These are phyloP conservation scores for Limnodromus scolopaceus DNA, from an alignment of 2,797 vertebrate species.

Conservation along the genomic window DNA sequence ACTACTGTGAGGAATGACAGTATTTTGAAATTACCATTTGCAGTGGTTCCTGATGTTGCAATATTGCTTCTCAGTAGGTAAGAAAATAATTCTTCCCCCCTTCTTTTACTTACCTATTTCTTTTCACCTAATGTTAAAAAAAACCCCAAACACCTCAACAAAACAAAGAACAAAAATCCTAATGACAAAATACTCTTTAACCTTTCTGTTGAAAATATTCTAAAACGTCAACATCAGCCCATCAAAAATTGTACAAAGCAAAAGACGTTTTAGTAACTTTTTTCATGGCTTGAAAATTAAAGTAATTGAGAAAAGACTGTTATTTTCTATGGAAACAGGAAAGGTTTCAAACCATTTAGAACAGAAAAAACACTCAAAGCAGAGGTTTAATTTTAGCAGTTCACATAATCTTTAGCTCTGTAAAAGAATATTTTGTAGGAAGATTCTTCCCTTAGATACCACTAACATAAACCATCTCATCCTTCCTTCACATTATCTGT, in stretches of 20 bases:
- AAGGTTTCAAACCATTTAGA: background rate
- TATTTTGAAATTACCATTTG: background rate
- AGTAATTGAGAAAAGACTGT: background rate
- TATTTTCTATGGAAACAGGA: background rate
- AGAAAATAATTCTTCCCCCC: background rate
- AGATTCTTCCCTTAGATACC: background rate
- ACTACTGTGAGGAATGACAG: background rate
- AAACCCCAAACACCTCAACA: accelerated
- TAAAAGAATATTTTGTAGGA: background rate
- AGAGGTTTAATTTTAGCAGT: background rate
- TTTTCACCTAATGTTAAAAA: background rate
- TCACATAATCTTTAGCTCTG: background rate
- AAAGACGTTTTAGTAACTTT: background rate
- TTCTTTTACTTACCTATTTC: background rate
- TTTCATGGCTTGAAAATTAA: background rate
- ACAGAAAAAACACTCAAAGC: background rate
- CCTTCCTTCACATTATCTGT: background rate
- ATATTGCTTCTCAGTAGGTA: background rate
- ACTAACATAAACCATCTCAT: background rate
- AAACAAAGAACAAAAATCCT: background rate
- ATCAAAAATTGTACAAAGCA: background rate
- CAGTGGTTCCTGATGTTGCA: background rate
- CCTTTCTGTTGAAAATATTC: background rate
- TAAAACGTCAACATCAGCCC: background rate
- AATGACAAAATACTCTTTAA: background rate